Conservation (phyloP, 2,113 vertebrate genomes). For the Solea senegalensis region DNA sequence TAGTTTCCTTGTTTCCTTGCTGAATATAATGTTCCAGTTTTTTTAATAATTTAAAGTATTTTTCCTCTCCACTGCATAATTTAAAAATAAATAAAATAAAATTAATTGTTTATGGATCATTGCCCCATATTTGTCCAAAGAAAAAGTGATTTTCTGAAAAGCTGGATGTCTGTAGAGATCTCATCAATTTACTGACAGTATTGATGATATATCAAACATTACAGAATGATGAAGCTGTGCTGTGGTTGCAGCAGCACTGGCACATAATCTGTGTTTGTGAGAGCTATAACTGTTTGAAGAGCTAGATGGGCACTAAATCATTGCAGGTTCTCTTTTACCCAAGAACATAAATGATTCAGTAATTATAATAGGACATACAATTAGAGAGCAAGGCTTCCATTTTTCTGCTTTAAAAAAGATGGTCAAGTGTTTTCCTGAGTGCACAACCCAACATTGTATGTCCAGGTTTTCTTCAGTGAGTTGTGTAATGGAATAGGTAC, state of each 20-base stretch:
- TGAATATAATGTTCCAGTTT: no score
- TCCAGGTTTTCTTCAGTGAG: no score
- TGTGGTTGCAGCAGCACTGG: constrained; percentile 1
- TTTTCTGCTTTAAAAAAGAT: not conserved
- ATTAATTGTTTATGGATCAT: no score
- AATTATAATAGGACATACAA: not conserved
- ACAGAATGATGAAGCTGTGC: constrained; percentile 40
- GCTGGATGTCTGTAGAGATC: constrained; percentile 30
- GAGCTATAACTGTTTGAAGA: constrained; percentile 9
- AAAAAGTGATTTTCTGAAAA: not conserved
- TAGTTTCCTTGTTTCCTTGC: no score
- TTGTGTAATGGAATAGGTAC: no score
- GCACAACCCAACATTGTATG: no score
- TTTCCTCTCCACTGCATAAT: no score
- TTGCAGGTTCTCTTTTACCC: not conserved
- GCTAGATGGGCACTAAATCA: not conserved
- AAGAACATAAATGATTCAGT: constrained; percentile 5
- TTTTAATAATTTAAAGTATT: no score
- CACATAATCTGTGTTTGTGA: constrained; percentile 24
- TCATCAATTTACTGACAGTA: constrained; percentile 29
- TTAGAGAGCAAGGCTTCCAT: not conserved
- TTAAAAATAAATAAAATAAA: no score
- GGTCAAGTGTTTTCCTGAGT: no score
- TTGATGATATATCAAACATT: constrained; percentile 34
- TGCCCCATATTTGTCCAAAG: no score